Conservation (phyloP, 2,888 invertebrate species). For the Diaphora mendica region DNA sequence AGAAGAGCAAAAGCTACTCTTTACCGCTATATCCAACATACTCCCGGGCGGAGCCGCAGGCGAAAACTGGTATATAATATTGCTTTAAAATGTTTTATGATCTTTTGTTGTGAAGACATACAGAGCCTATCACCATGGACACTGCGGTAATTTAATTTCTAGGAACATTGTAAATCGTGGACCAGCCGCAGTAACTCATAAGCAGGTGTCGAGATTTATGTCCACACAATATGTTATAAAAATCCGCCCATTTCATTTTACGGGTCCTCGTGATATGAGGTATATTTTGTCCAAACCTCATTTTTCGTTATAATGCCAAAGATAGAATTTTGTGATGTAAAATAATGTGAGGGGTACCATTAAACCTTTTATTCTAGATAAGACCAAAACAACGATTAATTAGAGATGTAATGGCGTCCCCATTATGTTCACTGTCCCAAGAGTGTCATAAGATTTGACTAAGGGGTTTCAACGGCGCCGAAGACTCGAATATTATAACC, state of each 20-base stretch:
- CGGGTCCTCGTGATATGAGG: constrained; percentile 57
- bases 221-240: constrained; percentile 74
- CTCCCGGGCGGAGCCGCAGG: too few species aligned
- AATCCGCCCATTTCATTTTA: constrained; percentile 68
- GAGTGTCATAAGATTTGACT: constrained; percentile 17
- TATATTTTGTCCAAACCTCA: constrained; percentile 55
- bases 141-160: constrained; percentile 63
- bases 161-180: constrained; percentile 60
- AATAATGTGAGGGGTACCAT: constrained; percentile 9
- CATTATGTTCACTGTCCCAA: constrained; percentile 13
- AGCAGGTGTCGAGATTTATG: constrained; percentile 73
- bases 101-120: constrained; percentile 17
- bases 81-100: constrained; percentile 1
- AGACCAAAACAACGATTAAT: constrained; percentile 28
- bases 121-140: constrained; percentile 24
- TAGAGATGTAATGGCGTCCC: constrained; percentile 12
- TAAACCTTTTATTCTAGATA: constrained; percentile 11
- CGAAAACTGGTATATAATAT: neutral
- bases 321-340: constrained; percentile 10
- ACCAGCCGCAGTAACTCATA: constrained; percentile 63
- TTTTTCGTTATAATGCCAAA: constrained; percentile 47
- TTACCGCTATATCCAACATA: too few species aligned
- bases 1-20: too few species aligned
- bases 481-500: constrained; percentile 1
- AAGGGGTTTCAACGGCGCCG: constrained; percentile 14